A percentile compares a stretch with the other conserved stretches of the same genome.
phyloP scores from a whole-genome alignment of 2,888 invertebrate species.

The Lasioglossum figueresi region DNA sequence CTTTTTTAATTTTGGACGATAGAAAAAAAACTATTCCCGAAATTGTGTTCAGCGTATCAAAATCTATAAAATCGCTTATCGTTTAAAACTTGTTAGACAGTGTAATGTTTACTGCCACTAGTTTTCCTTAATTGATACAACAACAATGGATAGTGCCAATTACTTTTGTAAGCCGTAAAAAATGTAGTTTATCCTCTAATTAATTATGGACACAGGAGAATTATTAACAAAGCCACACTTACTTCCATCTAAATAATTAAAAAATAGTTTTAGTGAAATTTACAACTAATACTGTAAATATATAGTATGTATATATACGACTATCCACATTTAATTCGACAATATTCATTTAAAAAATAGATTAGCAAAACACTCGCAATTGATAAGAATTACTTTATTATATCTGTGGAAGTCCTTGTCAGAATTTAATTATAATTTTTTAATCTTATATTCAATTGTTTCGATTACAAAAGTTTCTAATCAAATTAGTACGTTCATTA shows the following conservation, averaged over 20 bases:
- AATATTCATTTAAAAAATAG: conserved; percentile 15
- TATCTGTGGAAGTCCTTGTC: neutral
- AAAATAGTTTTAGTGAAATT: conserved; percentile 20
- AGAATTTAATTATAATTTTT: conserved; percentile 12
- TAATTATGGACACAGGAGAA: neutral
- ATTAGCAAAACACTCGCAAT: conserved; percentile 13
- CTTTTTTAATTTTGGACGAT: neutral
- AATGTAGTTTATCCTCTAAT: conserved; percentile 23
- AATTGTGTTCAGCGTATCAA: neutral
- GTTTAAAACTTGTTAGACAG: conserved; percentile 4
- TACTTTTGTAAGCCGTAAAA: conserved; percentile 29
- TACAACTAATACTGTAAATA: neutral
- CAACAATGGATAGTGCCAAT: conserved; percentile 41
- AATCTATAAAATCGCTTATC: neutral
- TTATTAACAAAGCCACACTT: conserved; percentile 6
- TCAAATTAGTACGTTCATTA: neutral
- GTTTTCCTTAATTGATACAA: conserved; percentile 11
- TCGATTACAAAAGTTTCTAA: neutral
- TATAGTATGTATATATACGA: neutral
- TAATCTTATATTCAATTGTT: neutral
- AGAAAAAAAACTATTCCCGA: neutral
- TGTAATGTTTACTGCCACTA: neutral
- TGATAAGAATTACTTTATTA: neutral
- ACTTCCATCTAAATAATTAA: conserved; percentile 11
- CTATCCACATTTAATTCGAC: conserved; percentile 7